Base-by-base conservation (phyloP, 2,797 vertebrate species). In the Rhincodon typus region DNA sequence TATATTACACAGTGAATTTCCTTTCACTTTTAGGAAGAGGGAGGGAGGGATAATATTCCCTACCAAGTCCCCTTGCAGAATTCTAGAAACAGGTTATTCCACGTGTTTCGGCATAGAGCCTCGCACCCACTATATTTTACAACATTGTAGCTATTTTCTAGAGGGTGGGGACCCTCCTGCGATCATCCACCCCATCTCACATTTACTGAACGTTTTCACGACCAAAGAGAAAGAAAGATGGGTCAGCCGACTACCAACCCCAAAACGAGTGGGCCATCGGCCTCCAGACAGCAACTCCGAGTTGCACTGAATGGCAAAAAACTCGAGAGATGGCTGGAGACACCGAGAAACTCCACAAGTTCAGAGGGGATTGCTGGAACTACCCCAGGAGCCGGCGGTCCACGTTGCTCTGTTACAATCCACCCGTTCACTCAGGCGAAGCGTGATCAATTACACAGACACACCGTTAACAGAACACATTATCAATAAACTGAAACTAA, bases 281-380 rank as follows among this genome's bases (percentile, higher is more conserved):
- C 66, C 90, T 93, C 90, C 42, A 46, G 90, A 67, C 90, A 93
- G 66, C 66, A 67, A 67, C 66, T 62, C 66, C 6, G 90, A 93
- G 90, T 21, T 93, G 19, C 62, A 27, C 42, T 38, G 19, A 69
- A 67, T 23, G n/a, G 62, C 90, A 93, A 23, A 93, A 23, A 93
- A 93, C 90, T 93, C 90, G 38, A 69, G 66, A 42, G 53, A 38
- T 69, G n/a, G 62, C 90, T 69, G 66, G 42, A 93, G 90, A 93
- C 21, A 69, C 90, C 90, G 66, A 69, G n/a, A 42, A n/a, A 69
- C 69, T 69, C 62, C 67, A 21, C 38, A 38, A 25, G 90, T 93
- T 93, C 0, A 62, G 90, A n/a, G 12, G 38, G 66, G 27, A 93
- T 62, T 69, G 2, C 2, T 10, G 62, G 62, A 69, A 10, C n/a